Evolutionary conservation across 2,113 vertebrate species (phyloP), one percentile per base, ranked within the genome.

Genomic region (Oncorhynchus masou): DNA sequence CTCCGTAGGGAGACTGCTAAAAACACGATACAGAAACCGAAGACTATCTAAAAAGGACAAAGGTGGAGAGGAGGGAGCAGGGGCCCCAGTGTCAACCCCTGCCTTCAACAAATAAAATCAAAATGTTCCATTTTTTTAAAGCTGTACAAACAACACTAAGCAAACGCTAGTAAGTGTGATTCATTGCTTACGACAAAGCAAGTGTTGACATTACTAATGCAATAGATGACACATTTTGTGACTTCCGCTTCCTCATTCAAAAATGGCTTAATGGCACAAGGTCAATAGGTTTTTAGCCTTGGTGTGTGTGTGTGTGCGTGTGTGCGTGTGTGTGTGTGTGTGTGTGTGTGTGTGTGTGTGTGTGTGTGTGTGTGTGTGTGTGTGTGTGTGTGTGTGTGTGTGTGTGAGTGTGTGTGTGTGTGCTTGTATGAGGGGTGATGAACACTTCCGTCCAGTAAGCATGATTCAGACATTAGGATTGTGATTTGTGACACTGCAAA

Each of bases 51-150:
- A 86, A 62, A 83, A 57, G 76, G 82, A 91, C 84, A 88, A 88
- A 88, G 84, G 81, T 81, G 82, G 85, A 80, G 85, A 84, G 78
- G 77, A 81, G 84, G 84, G 73, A 80, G n/a, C 34, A 64, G 49
- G 80, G 81, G 68, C 75, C 74, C 70, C 84, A 19, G 51, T 78
- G 73, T 68, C 70, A 71, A 65, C 73, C 79, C 60, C 79, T 75
- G 74, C 67, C 83, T 82, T 88, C 79, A 84, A 22, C 22, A 65
- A 74, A 86, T 74, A 90, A 85, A 84, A 82, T 49, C 65, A 0
- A 5, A 75, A 64, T 83, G 75, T 39, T 65, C 79, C 72, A 70
- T 39, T 31, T 29, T 51, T 71, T 49, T 76, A 34, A 34, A 78
- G 73, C 69, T 82, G 83, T 78, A 68, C 77, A 84, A 88, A 86